phyloP scores from a whole-genome alignment of 2,797 vertebrate species.

The Anisognathus igniventris region DNA sequence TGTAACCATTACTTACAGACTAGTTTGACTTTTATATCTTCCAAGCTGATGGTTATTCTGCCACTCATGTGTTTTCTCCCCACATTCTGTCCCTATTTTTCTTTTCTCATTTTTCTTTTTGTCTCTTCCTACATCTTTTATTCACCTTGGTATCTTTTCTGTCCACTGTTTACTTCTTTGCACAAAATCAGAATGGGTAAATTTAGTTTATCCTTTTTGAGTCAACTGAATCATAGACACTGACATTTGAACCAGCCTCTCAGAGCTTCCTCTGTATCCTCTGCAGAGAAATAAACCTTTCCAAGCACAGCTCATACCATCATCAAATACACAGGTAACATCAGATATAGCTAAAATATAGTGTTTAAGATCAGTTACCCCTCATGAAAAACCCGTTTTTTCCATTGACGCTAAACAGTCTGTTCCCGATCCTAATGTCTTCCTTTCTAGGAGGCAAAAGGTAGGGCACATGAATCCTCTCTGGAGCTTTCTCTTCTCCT shows the following conservation, averaged over 20 bases:
- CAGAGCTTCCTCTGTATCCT: background rate
- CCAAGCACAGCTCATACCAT: background rate
- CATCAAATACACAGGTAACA: background rate
- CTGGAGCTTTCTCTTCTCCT: background rate
- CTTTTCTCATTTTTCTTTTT: background rate
- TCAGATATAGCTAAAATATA: background rate
- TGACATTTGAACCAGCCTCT: background rate
- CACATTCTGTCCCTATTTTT: accelerated
- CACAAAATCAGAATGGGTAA: background rate
- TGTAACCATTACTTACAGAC: background rate
- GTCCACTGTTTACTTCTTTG: background rate
- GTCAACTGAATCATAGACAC: background rate
- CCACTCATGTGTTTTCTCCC: background rate
- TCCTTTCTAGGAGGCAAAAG: background rate
- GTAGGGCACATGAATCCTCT: background rate
- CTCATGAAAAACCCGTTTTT: background rate
- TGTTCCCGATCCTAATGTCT: background rate
- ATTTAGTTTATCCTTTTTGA: background rate
- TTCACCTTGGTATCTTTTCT: background rate
- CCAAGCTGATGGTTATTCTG: background rate
- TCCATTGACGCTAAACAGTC: background rate
- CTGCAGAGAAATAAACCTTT: background rate
- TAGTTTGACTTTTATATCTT: background rate
- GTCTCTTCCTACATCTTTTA: background rate
- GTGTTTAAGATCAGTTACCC: background rate